Evolutionary conservation across 2,797 vertebrate species (phyloP).

Genomic region (Melanogrammus aeglefinus): DNA sequence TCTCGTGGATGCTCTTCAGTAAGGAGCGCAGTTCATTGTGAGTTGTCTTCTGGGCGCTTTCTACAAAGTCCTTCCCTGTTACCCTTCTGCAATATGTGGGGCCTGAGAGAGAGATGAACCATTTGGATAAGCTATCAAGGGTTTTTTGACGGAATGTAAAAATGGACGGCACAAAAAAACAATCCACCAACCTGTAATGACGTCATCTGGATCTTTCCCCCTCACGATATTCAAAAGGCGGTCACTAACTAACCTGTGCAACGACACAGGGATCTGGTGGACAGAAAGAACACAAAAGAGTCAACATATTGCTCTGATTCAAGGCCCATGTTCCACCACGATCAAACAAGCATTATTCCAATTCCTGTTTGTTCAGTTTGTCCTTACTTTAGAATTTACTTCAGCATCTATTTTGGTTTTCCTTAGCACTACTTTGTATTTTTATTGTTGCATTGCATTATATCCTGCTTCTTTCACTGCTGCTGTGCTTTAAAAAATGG

Average conservation of each 20-base stretch:
- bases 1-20: conserved; percentile 85
- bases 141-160: neutral
- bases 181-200: conserved; percentile 76
- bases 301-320: neutral
- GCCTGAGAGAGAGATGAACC: conserved; percentile 62
- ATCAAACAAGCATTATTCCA: neutral
- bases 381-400: no score
- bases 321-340: neutral
- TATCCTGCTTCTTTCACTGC: no score
- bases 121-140: neutral
- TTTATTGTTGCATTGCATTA: no score
- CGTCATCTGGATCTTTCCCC: conserved; percentile 79
- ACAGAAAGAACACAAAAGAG: conserved; percentile 5
- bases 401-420: no score
- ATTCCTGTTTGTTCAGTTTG: no score
- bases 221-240: conserved; percentile 83
- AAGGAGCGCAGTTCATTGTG: conserved; percentile 84
- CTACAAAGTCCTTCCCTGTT: conserved; percentile 71
- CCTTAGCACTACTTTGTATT: no score
- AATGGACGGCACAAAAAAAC: neutral
- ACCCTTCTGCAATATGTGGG: conserved; percentile 82
- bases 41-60: conserved; percentile 79
- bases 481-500: no score
- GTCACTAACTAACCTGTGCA: conserved; percentile 93
- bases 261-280: conserved; percentile 83